A percentile compares a stretch with the other conserved stretches of the same genome.
These are phyloP conservation scores for Zygogramma bicolorata DNA, from an alignment of 2,888 invertebrate genomes.

Conservation along the genomic window DNA sequence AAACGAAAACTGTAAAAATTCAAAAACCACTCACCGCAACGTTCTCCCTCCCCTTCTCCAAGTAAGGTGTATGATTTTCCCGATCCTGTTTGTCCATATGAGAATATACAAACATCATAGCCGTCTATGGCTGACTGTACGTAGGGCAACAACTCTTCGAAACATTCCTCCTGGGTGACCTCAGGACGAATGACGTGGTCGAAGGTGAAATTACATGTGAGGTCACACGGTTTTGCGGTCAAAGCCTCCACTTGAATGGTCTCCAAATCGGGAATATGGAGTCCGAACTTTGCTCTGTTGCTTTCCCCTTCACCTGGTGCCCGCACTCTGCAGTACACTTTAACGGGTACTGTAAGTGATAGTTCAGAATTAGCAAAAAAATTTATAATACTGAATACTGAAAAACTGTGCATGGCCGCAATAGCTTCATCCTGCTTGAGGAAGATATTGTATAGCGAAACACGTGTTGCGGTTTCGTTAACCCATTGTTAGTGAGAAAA, in stretches of 20 bases:
- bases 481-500: too few species aligned
- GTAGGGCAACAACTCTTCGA: constrained; percentile 75
- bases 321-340: constrained; percentile 83
- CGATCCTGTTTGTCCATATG: constrained; percentile 93
- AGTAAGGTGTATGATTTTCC: constrained; percentile 84
- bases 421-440: too few species aligned
- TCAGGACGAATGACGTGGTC: constrained; percentile 86
- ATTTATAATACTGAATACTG: too few species aligned
- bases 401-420: too few species aligned
- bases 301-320: constrained; percentile 71
- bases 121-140: constrained; percentile 90
- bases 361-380: too few species aligned
- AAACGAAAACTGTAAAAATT: neutral
- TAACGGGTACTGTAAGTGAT: too few species aligned
- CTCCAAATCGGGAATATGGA: constrained; percentile 71
- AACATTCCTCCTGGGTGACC: constrained; percentile 80
- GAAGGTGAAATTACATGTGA: constrained; percentile 78
- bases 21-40: neutral
- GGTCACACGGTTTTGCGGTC: constrained; percentile 67
- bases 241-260: constrained; percentile 68
- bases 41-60: neutral
- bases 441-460: too few species aligned
- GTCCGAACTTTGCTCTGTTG: constrained; percentile 69
- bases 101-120: constrained; percentile 91
- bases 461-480: too few species aligned